These are phyloP conservation scores for Pitangus sulphuratus DNA, from an alignment of 2,797 vertebrate genomes.

Conservation along the genomic window DNA sequence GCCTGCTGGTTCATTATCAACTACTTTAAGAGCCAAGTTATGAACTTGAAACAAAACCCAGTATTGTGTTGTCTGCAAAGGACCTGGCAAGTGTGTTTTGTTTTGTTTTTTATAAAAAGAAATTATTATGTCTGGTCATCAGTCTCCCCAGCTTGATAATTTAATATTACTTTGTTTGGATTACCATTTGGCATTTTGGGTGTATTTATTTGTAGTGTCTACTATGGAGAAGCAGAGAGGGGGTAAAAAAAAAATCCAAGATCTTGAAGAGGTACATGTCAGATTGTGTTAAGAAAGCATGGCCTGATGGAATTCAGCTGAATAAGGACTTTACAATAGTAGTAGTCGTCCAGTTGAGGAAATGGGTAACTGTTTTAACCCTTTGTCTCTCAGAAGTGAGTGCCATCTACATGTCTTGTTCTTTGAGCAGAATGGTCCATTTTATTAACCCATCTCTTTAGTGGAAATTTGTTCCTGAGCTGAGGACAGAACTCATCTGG, in stretches of 20 bases:
- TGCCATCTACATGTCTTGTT: not conserved
- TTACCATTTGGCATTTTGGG: constrained; percentile 23
- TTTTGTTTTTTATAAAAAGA: constrained; percentile 17
- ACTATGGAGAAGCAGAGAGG: not conserved
- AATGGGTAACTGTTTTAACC: constrained; percentile 25
- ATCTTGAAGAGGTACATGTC: constrained; percentile 59
- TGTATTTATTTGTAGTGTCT: constrained; percentile 50
- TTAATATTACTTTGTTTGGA: constrained; percentile 62
- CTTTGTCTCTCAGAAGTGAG: constrained; percentile 3
- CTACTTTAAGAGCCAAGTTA: constrained; percentile 81
- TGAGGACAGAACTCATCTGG: not conserved
- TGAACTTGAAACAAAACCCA: constrained; percentile 79
- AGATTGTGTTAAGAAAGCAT: constrained; percentile 44
- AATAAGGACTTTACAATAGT: constrained; percentile 42
- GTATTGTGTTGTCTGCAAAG: constrained; percentile 68
- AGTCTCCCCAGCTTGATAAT: not conserved
- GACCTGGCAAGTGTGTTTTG: constrained; percentile 21
- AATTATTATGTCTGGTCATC: not conserved
- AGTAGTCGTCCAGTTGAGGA: constrained; percentile 14
- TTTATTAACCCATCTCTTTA: not conserved
- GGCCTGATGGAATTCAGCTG: constrained; percentile 76
- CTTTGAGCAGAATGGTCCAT: not conserved
- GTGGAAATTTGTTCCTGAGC: not conserved
- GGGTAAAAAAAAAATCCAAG: not conserved
- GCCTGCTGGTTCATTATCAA: constrained; percentile 87